Base-by-base conservation (phyloP, 2,888 invertebrate genomes). In the Embidobia sp. region DNA sequence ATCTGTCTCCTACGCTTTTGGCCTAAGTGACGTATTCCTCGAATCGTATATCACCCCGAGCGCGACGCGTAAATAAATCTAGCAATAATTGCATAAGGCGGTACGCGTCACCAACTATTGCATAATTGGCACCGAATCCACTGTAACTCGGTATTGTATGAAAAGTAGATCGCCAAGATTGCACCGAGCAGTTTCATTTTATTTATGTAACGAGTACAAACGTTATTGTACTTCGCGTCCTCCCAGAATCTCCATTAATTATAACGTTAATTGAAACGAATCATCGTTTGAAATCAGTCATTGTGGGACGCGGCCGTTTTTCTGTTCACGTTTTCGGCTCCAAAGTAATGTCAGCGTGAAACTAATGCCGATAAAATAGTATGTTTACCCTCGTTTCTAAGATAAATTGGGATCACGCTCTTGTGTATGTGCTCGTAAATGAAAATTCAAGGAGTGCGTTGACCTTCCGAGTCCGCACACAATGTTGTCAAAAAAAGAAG, bases 11-110 rank as follows among this genome's bases (percentile, higher is more conserved):
- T 70, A 76, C 76, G 63, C 69, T 49, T 49, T 46, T 40, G 67
- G 61, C 53, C 46, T 37, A 37, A 61, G 63, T 57, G 69, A 76
- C 69, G 76, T 70, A 59, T 76, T 63, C 46, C 31, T 29, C 57
- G 69, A 61, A 72, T 10, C 51, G 48, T 77, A 72, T 53, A 77
- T 77, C 66, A 66, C 59, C 63, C 51, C 19, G 46, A 31, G 51
- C 48, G 42, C 59, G 49, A 53, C 76, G 33, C 53, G 66, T 66
- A 64, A 70, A 76, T 76, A 77, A 77, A 70, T 77, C 70, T 66
- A 66, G 70, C 66, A 70, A 77, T 57, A 77, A 70, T 77, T 77
- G 77, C 77, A 77, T 61, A 77, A 77, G 70, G 35, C 77, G 59
- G 51, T 49, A 27, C 59, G 46, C 72, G 61, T 67, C 73, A 61